phyloP scores from a whole-genome alignment of 2,113 vertebrate genomes.

The Microtus richardsoni region DNA sequence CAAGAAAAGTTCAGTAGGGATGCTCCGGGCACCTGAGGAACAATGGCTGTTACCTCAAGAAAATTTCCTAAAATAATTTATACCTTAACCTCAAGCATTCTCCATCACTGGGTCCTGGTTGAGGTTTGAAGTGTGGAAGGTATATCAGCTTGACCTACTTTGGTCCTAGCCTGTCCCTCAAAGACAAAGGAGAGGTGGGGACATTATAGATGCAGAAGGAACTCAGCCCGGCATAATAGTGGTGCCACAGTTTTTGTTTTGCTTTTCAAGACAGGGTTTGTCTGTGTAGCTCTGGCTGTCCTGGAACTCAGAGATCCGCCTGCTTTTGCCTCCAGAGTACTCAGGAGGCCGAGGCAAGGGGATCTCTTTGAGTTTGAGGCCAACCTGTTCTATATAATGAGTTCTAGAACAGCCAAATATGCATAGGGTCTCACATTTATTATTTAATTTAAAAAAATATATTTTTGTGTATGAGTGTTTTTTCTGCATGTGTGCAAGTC shows the following conservation, averaged over 20 bases:
- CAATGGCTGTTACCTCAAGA: not conserved
- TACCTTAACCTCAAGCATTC: not conserved
- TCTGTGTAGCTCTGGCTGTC: not conserved
- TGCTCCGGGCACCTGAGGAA: not conserved
- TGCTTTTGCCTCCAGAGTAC: too few relatives aligned
- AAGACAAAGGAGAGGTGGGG: not conserved
- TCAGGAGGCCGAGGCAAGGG: not conserved
- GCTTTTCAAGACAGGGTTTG: not conserved
- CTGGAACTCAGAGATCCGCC: too few relatives aligned
- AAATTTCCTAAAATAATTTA: not conserved
- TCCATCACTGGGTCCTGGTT: not conserved
- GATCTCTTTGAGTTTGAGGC: not conserved
- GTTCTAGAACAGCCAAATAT: not conserved
- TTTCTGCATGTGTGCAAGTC: not conserved
- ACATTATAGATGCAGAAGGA: not conserved
- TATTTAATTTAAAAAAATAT: not conserved
- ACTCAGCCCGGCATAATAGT: not conserved
- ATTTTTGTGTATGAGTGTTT: not conserved
- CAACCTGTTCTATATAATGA: not conserved
- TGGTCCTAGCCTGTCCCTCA: not conserved
- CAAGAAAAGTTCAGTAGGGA: not conserved
- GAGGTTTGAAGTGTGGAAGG: not conserved
- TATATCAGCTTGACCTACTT: not conserved
- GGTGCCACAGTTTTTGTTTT: not conserved
- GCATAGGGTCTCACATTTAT: not conserved